Evolutionary conservation across 2,888 invertebrate species (phyloP).

Genomic region (Vandiemenella viatica): DNA sequence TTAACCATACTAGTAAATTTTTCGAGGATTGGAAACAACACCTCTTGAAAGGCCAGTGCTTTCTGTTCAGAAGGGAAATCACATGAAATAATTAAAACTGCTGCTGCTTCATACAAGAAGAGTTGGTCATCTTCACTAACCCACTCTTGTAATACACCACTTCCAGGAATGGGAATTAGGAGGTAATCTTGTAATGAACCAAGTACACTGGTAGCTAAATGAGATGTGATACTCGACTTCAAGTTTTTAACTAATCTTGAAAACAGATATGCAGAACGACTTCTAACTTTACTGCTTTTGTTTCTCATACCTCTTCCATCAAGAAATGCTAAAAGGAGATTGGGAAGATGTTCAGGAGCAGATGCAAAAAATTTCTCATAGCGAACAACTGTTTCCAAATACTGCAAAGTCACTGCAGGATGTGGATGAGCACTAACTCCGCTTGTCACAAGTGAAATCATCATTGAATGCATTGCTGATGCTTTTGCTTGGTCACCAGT

Average conservation of each 20-base stretch:
- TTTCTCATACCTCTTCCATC: conserved; percentile 35
- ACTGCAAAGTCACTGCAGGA: conserved; percentile 31
- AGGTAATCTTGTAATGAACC: background rate
- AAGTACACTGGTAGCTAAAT: background rate
- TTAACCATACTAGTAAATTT: conserved; percentile 28
- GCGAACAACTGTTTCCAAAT: conserved; percentile 26
- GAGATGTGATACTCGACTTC: conserved; percentile 23
- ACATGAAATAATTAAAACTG: conserved; percentile 35
- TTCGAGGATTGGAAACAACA: conserved; percentile 31
- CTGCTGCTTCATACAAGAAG: conserved; percentile 39
- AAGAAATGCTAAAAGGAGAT: conserved; percentile 32
- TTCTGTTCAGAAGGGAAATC: conserved; percentile 30
- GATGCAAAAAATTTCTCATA: conserved; percentile 36
- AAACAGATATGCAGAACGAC: conserved; percentile 37
- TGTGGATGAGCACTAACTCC: conserved; percentile 32
- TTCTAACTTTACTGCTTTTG: conserved; percentile 31
- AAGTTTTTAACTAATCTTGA: conserved; percentile 37
- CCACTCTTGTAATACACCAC: conserved; percentile 20
- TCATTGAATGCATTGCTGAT: conserved; percentile 27
- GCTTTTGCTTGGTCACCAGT: conserved; percentile 20
- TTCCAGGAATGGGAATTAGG: conserved; percentile 22
- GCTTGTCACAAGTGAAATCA: conserved; percentile 30
- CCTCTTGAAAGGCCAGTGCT: conserved; percentile 28
- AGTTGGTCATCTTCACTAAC: conserved; percentile 37
- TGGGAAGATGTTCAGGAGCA: conserved; percentile 31